Percentiles rank a stretch among this genome's conserved stretches.
Conservation (phyloP, 2,113 vertebrate species). For the Perca fluviatilis region DNA sequence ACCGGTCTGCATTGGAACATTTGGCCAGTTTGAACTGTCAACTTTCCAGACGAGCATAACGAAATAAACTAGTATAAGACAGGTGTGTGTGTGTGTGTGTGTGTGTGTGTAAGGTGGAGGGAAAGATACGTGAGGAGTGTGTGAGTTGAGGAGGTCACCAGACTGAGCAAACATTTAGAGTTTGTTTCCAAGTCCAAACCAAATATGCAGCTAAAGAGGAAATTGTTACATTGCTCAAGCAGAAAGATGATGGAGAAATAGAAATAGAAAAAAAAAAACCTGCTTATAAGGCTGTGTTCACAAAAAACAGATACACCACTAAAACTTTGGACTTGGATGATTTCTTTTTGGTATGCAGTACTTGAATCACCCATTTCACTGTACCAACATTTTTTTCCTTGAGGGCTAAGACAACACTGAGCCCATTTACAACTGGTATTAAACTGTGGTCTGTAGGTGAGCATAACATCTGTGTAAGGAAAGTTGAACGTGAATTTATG, state of each 20-base stretch:
- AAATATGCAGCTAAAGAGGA: slow-evolving; percentile 45
- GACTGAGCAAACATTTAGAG: slow-evolving; percentile 45
- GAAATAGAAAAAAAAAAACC: slow-evolving; percentile 3
- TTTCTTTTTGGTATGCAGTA: neutral
- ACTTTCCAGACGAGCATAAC: neutral
- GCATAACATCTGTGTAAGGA: slow-evolving; percentile 26
- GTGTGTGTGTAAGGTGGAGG: slow-evolving; percentile 4
- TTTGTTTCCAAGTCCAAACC: slow-evolving; percentile 42
- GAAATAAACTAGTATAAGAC: neutral
- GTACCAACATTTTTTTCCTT: slow-evolving; percentile 18
- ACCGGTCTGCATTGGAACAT: neutral
- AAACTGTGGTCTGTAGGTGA: slow-evolving; percentile 32
- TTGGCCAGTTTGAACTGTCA: neutral
- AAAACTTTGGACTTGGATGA: neutral
- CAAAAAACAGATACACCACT: neutral
- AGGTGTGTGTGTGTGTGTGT: neutral
- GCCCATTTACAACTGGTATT: slow-evolving; percentile 37
- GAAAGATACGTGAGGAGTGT: slow-evolving; percentile 27
- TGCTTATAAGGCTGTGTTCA: slow-evolving; percentile 1
- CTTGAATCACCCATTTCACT: slow-evolving; percentile 40
- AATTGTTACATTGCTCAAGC: slow-evolving; percentile 35
- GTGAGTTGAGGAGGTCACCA: slow-evolving; percentile 48
- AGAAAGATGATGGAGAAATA: slow-evolving; percentile 32
- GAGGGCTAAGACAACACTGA: slow-evolving; percentile 28
- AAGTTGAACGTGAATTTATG: slow-evolving; percentile 11